A percentile compares a stretch with the other conserved stretches of the same genome.
These are phyloP conservation scores for Petrocephalus zakoni DNA, from an alignment of 2,113 vertebrate genomes.

Conservation along the genomic window DNA sequence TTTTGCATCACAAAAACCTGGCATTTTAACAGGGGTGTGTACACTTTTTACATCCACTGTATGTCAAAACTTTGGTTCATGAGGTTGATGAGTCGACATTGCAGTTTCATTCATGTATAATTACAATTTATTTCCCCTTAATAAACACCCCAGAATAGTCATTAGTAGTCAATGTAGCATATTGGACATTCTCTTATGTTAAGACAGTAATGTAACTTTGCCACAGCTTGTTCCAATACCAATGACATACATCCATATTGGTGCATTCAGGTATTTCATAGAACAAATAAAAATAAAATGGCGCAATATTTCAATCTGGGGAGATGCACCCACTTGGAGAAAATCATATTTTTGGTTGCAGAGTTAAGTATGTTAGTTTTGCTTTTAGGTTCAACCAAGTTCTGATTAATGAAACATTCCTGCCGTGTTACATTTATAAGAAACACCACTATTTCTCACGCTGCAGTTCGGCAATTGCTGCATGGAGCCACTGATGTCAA, in stretches of 20 bases:
- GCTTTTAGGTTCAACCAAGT: too few relatives aligned
- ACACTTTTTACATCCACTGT: too few relatives aligned
- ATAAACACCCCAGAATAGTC: not conserved
- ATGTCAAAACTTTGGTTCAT: not conserved
- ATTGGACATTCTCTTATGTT: not conserved
- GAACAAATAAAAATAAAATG: too few relatives aligned
- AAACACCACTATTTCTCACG: not conserved
- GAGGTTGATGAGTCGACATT: not conserved
- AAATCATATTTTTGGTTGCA: too few relatives aligned
- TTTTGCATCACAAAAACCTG: too few relatives aligned
- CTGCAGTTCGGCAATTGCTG: not conserved
- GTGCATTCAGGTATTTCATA: not conserved
- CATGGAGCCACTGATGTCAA: not conserved
- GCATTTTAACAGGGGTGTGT: too few relatives aligned
- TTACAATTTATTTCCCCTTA: not conserved
- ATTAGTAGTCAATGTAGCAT: not conserved
- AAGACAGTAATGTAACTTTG: too few relatives aligned
- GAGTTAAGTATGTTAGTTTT: too few relatives aligned
- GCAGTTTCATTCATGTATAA: not conserved
- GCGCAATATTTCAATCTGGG: not conserved
- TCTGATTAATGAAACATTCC: too few relatives aligned
- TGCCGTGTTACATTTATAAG: too few relatives aligned
- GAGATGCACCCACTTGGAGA: too few relatives aligned
- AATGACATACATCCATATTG: not conserved
- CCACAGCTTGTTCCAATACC: not conserved